Percentiles rank a stretch among this genome's conserved stretches.
phyloP scores from a whole-genome alignment of 2,888 invertebrate genomes.

The Phortica magna region DNA sequence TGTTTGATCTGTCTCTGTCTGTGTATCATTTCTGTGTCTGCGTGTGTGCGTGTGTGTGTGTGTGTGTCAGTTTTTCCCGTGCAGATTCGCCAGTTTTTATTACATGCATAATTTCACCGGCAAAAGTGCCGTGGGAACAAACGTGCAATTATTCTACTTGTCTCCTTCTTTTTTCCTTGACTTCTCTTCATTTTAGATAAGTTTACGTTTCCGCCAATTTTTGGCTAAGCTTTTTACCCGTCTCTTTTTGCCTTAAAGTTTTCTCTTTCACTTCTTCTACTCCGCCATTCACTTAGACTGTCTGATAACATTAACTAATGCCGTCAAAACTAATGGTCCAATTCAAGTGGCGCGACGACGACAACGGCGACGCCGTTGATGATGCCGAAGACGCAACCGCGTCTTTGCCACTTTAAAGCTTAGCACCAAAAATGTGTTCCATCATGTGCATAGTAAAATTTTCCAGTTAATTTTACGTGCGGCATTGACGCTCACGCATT shows the following conservation, averaged over 20 bases:
- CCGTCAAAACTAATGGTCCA: conserved; percentile 76
- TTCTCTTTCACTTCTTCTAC: conserved; percentile 56
- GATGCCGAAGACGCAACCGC: conserved; percentile 33
- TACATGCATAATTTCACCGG: conserved; percentile 75
- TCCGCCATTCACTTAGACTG: conserved; percentile 57
- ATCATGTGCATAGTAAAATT: conserved; percentile 67
- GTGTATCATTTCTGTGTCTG: conserved; percentile 55
- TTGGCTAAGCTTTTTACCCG: neutral
- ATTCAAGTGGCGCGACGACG: conserved; percentile 70
- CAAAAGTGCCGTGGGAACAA: conserved; percentile 60
- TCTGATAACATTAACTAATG: conserved; percentile 71
- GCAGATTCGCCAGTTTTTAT: conserved; percentile 70
- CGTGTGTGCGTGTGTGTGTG: conserved; percentile 43
- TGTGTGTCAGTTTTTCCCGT: conserved; percentile 38
- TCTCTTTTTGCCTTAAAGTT: conserved; percentile 35
- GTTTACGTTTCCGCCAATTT: conserved; percentile 9
- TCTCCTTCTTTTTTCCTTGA: neutral
- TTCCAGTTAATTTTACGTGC: conserved; percentile 66
- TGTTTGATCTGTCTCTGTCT: conserved; percentile 48
- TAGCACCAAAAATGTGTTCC: neutral
- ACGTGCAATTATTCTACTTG: conserved; percentile 22
- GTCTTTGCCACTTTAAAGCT: conserved; percentile 35
- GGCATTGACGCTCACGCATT: conserved; percentile 48
- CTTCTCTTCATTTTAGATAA: conserved; percentile 2
- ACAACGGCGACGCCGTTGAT: conserved; percentile 26